Conservation (phyloP, 2,797 vertebrate species). For the Bucorvus abyssinicus region DNA sequence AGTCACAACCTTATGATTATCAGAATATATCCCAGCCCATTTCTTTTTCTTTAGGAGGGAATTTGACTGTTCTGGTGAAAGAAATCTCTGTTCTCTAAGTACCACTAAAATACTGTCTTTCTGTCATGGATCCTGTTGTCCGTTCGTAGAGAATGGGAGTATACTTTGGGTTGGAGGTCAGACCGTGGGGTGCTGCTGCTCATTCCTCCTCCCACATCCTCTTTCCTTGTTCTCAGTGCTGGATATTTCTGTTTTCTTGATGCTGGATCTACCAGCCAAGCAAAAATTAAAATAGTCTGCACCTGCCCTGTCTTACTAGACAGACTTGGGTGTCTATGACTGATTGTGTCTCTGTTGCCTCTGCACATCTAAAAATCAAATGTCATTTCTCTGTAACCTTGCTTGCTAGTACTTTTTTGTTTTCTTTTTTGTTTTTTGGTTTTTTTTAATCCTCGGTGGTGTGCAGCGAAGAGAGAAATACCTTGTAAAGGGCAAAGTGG, state of each 20-base stretch:
- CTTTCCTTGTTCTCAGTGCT: background rate
- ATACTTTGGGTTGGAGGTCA: background rate
- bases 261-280: background rate
- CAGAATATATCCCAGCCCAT: background rate
- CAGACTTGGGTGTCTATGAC: background rate
- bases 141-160: rapidly evolving
- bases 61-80: background rate
- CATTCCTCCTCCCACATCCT: background rate
- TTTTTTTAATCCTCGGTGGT: background rate
- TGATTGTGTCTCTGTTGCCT: background rate
- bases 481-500: background rate
- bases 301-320: background rate
- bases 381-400: background rate
- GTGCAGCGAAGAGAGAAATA: background rate
- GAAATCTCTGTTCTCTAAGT: background rate
- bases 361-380: background rate
- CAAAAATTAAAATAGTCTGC: background rate
- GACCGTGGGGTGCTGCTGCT: background rate
- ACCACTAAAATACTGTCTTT: background rate
- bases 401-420: background rate
- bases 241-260: background rate
- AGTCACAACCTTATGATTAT: background rate
- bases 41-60: background rate
- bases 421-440: background rate
- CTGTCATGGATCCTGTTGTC: background rate